Percentiles rank a stretch among this genome's conserved stretches.
Conservation (phyloP, 2,797 vertebrate genomes). For the Pantherophis alleghaniensis region DNA sequence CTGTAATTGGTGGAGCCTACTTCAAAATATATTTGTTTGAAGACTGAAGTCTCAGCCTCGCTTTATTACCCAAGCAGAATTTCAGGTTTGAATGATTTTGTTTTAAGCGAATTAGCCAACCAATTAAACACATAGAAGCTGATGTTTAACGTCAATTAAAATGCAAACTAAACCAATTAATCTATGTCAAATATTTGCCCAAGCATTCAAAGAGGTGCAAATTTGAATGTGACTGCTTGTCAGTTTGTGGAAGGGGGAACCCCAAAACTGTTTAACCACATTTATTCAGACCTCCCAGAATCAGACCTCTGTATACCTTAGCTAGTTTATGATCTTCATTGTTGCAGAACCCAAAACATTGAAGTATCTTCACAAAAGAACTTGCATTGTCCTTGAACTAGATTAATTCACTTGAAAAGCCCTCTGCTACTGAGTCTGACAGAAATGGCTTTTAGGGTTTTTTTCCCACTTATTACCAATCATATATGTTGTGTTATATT, state of each 20-base stretch:
- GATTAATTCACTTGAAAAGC: slow-evolving; percentile 14
- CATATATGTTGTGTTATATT: slow-evolving; percentile 29
- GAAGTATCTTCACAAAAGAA: slow-evolving; percentile 14
- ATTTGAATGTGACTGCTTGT: slow-evolving; percentile 30
- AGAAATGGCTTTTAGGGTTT: slow-evolving; percentile 5
- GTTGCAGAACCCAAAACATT: slow-evolving; percentile 17
- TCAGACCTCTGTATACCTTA: background rate
- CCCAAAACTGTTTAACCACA: slow-evolving; percentile 5
- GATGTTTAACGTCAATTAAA: slow-evolving; percentile 32
- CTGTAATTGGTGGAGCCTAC: background rate
- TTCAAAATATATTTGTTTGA: slow-evolving; percentile 9
- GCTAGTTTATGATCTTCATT: slow-evolving; percentile 10
- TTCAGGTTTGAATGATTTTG: slow-evolving; percentile 9
- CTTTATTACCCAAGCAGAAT: slow-evolving; percentile 16
- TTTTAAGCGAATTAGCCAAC: slow-evolving; percentile 36
- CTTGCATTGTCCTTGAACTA: slow-evolving; percentile 10
- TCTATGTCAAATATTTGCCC: slow-evolving; percentile 25
- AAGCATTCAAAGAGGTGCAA: slow-evolving; percentile 19
- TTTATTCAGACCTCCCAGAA: slow-evolving; percentile 25
- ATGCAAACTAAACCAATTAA: slow-evolving; percentile 37
- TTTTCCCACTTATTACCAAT: background rate
- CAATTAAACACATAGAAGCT: slow-evolving; percentile 21
- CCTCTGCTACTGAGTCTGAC: background rate
- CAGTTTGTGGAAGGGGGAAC: background rate
- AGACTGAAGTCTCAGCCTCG: background rate